Conservation (phyloP, 2,113 vertebrate species). For the Chiloscyllium plagiosum region DNA sequence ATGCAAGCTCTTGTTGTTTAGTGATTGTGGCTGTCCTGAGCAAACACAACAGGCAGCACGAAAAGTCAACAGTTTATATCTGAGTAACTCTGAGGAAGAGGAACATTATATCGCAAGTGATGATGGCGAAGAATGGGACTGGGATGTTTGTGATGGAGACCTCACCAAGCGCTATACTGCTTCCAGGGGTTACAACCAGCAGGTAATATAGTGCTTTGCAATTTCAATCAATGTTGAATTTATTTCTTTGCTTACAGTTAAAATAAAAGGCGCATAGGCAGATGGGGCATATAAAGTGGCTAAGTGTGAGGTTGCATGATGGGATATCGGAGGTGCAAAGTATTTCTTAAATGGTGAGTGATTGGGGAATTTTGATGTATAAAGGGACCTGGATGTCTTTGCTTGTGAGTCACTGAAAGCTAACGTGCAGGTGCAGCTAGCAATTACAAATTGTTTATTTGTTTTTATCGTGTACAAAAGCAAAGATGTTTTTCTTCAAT, state of each 20-base stretch:
- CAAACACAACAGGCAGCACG: conserved; percentile 36
- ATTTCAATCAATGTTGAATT: background rate
- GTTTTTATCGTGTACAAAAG: too few species aligned
- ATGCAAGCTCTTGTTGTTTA: conserved; percentile 1
- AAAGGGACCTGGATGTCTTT: too few species aligned
- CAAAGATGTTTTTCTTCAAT: too few species aligned
- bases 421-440: too few species aligned
- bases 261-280: conserved; percentile 43
- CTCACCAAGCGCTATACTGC: conserved; percentile 53
- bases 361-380: too few species aligned
- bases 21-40: conserved; percentile 41
- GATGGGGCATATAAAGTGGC: too few species aligned
- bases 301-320: too few species aligned
- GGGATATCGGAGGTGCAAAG: too few species aligned
- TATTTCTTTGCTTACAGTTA: conserved; percentile 29
- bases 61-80: conserved; percentile 35
- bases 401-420: too few species aligned
- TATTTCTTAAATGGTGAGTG: too few species aligned
- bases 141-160: conserved; percentile 59
- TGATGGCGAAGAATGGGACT: conserved; percentile 59
- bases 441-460: too few species aligned
- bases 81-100: conserved; percentile 47
- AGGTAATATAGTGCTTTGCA: conserved; percentile 51
- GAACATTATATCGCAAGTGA: conserved; percentile 48
- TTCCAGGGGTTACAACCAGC: conserved; percentile 56